These are phyloP conservation scores for Tyto alba DNA, from an alignment of 2,113 vertebrate species.

Conservation along the genomic window DNA sequence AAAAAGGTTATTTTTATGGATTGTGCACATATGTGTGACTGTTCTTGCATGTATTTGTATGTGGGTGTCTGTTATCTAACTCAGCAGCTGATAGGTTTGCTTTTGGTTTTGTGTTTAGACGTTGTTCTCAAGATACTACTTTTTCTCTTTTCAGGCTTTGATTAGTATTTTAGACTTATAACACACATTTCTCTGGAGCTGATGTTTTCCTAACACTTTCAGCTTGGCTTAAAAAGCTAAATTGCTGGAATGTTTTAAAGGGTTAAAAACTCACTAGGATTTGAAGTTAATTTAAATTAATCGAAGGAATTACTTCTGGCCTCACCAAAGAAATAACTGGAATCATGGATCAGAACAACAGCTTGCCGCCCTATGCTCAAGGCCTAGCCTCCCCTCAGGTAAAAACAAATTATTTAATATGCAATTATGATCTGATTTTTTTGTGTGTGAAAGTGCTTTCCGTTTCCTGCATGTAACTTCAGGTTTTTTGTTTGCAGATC, in stretches of 20 bases:
- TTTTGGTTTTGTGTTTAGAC: not conserved
- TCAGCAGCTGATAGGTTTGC: not conserved
- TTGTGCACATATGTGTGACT: not conserved
- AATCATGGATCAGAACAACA: slow-evolving; percentile 97
- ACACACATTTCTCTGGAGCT: not conserved
- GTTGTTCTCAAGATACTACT: not conserved
- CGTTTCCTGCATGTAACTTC: not conserved
- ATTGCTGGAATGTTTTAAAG: slow-evolving; percentile 56
- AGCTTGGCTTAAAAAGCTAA: not conserved
- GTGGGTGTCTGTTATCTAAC: not conserved
- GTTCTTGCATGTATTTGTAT: not conserved
- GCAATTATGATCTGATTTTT: not conserved
- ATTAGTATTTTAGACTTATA: not conserved
- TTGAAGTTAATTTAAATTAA: not conserved
- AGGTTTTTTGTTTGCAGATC: not conserved
- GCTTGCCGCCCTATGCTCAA: slow-evolving; percentile 86
- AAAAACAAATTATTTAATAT: not conserved
- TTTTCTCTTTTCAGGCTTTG: slow-evolving; percentile 44
- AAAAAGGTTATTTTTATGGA: not conserved
- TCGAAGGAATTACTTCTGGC: not conserved
- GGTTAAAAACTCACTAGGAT: not conserved
- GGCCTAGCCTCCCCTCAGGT: slow-evolving; percentile 96
- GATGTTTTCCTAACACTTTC: slow-evolving; percentile 9
- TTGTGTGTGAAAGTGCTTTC: not conserved
- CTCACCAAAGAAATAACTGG: slow-evolving; percentile 41